These are phyloP conservation scores for Melanotaenia maccullochi DNA, from an alignment of 2,797 vertebrate species.

Conservation along the genomic window DNA sequence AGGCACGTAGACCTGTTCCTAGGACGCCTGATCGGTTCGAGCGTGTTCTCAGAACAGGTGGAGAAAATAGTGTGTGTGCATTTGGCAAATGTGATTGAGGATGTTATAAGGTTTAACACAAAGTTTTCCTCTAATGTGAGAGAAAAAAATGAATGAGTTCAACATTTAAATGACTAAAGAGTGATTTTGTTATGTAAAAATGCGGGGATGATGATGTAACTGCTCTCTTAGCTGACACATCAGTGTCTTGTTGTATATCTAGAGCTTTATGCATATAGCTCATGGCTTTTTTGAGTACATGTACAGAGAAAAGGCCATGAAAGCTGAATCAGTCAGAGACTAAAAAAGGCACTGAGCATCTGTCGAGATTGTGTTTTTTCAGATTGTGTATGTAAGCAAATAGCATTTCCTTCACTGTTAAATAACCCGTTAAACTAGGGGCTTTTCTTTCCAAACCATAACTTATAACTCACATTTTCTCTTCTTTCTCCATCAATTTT, in stretches of 20 bases:
- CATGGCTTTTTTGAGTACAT: conserved; percentile 36
- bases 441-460: not conserved
- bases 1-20: conserved; percentile 85
- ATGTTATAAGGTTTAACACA: not conserved
- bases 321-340: conserved; percentile 14
- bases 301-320: conserved; percentile 23
- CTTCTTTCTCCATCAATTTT: not conserved
- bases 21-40: conserved; percentile 91
- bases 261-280: conserved; percentile 20
- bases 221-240: conserved; percentile 29
- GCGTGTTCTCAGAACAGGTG: conserved; percentile 92
- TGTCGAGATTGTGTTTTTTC: conserved; percentile 34
- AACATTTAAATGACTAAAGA: conserved; percentile 1
- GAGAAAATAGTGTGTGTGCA: not conserved
- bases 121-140: not conserved
- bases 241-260: conserved; percentile 3
- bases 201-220: conserved; percentile 8
- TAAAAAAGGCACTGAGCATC: conserved; percentile 26
- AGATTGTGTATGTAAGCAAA: conserved; percentile 31
- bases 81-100: conserved; percentile 3
- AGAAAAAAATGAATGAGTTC: conserved; percentile 14
- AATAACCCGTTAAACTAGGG: not conserved
- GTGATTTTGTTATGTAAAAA: conserved; percentile 24
- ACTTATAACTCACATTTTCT: not conserved
- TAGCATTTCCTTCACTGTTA: conserved; percentile 12